Percentiles rank a stretch among this genome's conserved stretches.
Conservation (phyloP, 2,113 vertebrate species). For the Oryzias melastigma region DNA sequence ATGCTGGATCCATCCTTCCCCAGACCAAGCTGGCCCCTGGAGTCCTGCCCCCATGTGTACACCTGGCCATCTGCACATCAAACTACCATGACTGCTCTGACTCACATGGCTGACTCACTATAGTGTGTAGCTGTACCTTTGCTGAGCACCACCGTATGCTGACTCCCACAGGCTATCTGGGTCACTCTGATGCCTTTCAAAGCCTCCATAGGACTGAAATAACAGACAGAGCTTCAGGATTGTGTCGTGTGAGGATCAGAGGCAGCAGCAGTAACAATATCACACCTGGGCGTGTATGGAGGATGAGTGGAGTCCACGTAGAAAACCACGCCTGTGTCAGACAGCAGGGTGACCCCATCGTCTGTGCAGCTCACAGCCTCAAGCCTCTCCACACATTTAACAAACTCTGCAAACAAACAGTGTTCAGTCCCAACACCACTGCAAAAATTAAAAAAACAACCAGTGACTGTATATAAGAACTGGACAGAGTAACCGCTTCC, state of each 20-base stretch:
- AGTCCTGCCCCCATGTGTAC: constrained; percentile 84
- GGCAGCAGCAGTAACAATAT: not conserved
- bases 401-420: constrained; percentile 9
- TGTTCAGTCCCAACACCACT: too few species aligned
- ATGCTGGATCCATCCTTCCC: constrained; percentile 22
- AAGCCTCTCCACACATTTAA: not conserved
- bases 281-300: constrained; percentile 8
- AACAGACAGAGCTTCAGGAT: not conserved
- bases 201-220: not conserved
- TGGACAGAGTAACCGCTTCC: too few species aligned
- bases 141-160: constrained; percentile 1
- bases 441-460: too few species aligned
- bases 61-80: constrained; percentile 37
- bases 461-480: too few species aligned
- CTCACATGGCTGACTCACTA: not conserved
- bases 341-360: constrained; percentile 3
- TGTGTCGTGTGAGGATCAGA: too few species aligned
- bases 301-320: constrained; percentile 5
- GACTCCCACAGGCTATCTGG: constrained; percentile 10
- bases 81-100: not conserved
- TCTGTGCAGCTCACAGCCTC: constrained; percentile 5
- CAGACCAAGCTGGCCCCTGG: constrained; percentile 84
- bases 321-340: not conserved
- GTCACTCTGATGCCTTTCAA: not conserved
- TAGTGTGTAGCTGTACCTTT: constrained; percentile 4